Conservation (phyloP, 2,888 invertebrate species). For the Troides aeacus region DNA sequence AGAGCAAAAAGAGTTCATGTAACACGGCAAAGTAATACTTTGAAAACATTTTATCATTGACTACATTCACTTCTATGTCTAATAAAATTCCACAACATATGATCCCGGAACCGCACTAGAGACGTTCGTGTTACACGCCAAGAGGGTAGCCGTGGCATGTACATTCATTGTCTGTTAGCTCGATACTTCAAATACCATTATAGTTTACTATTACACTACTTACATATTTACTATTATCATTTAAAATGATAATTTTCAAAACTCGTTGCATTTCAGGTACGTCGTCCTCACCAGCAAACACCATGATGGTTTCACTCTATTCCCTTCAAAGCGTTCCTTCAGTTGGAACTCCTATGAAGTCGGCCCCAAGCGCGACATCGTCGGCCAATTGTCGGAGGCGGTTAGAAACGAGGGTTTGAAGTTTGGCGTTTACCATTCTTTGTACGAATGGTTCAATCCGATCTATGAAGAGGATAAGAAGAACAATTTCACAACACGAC, state of each 20-base stretch:
- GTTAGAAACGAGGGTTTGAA: slow-evolving; percentile 82
- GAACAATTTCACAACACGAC: slow-evolving; percentile 80
- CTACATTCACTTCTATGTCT: no score
- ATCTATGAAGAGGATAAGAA: slow-evolving; percentile 86
- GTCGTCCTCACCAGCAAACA: slow-evolving; percentile 93
- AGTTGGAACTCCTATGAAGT: slow-evolving; percentile 91
- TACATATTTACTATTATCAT: no score
- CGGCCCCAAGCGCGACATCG: slow-evolving; percentile 88
- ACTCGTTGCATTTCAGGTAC: slow-evolving; percentile 74
- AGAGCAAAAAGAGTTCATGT: no score
- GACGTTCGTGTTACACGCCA: background rate
- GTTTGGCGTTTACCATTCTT: slow-evolving; percentile 92
- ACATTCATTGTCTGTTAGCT: no score
- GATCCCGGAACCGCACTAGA: no score
- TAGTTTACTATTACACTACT: no score
- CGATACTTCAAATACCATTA: no score
- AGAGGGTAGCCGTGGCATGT: no score
- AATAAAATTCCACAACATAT: no score
- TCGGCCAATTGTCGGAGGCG: slow-evolving; percentile 87
- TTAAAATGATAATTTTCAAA: background rate
- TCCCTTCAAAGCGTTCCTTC: slow-evolving; percentile 90
- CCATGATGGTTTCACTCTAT: slow-evolving; percentile 91
- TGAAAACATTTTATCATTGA: no score
- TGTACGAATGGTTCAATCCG: slow-evolving; percentile 94
- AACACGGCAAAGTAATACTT: background rate